Evolutionary conservation across 2,888 invertebrate genomes (phyloP).

Genomic region (Lordiphosa andalusiaca): DNA sequence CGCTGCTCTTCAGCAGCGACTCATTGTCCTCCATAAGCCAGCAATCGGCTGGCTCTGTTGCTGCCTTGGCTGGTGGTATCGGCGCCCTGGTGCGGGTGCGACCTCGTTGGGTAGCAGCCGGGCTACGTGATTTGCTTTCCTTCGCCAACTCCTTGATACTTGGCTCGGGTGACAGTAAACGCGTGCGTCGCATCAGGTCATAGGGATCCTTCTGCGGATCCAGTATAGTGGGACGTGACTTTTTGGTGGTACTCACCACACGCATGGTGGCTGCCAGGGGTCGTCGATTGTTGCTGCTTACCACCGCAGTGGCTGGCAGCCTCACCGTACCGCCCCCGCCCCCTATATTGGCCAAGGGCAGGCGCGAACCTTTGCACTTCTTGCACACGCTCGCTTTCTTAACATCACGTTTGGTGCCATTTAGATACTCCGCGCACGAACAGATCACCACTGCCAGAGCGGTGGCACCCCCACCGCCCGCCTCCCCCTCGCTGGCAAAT

Average conservation of each 20-base stretch:
- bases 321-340: constrained; percentile 84
- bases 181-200: constrained; percentile 89
- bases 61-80: constrained; percentile 76
- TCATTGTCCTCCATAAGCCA: constrained; percentile 77
- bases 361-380: constrained; percentile 90
- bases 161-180: constrained; percentile 84
- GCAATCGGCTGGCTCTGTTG: constrained; percentile 65
- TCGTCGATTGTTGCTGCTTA: constrained; percentile 48
- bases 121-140: constrained; percentile 70
- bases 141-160: constrained; percentile 36
- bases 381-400: constrained; percentile 90
- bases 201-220: constrained; percentile 88
- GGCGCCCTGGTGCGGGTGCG: constrained; percentile 82
- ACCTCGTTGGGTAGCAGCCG: constrained; percentile 78
- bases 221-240: constrained; percentile 84
- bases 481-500: constrained; percentile 56
- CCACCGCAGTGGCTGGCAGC: constrained; percentile 44
- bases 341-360: constrained; percentile 86
- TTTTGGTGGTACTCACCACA: constrained; percentile 82
- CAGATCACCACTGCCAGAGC: constrained; percentile 86
- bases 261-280: constrained; percentile 83
- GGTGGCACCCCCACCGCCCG: constrained; percentile 80
- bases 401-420: constrained; percentile 87
- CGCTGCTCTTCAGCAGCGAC: constrained; percentile 49
- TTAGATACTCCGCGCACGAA: constrained; percentile 90